Evolutionary conservation across 2,113 vertebrate species (phyloP), one percentile per base, ranked within the genome.

Genomic region (Indri indri): DNA sequence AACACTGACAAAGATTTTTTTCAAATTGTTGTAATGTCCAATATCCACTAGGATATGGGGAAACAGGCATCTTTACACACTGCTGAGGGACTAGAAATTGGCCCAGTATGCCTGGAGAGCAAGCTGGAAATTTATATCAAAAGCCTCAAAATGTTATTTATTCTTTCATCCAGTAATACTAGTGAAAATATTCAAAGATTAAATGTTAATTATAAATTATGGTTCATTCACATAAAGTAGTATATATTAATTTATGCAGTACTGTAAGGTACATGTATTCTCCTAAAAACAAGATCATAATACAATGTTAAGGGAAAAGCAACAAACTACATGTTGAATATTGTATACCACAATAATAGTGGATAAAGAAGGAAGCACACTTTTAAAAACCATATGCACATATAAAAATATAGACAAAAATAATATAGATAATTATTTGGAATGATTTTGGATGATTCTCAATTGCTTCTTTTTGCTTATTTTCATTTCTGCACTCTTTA

Each of bases 81-180:
- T n/a, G 27, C 37, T 59, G 14, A 34, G 22, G 81, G 37, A 66
- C 7, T 13, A 73, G 25, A 81, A 90, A 80, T 27, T 66, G 45
- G 25, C 40, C 16, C 10, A 34, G 32, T 82, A 40, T 66, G 37
- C 22, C 65, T 81, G 23, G 68, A 74, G 86, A 27, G 42, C 59
- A 90, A 34, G n/a, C 27, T 76, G 66, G 3, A 9, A 77, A 47
- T 74, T 76, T 45, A 68, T 65, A 74, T 74, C 37, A 68, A 87
- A 70, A 87, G 45, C 0, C 25, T 86, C 42, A 82, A 87, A 91
- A 40, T 54, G n/a, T 66, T 84, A 23, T 76, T 88, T 83, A 80
- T 18, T 91, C 54, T 93, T 79, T 88, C 76, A 93, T 52, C 52
- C 22, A 95, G n/a, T 27, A 92, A 94, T 47, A 82, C 37, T 57